phyloP scores from a whole-genome alignment of 1,140 invertebrate genomes.

The Lordiphosa mommai region DNA sequence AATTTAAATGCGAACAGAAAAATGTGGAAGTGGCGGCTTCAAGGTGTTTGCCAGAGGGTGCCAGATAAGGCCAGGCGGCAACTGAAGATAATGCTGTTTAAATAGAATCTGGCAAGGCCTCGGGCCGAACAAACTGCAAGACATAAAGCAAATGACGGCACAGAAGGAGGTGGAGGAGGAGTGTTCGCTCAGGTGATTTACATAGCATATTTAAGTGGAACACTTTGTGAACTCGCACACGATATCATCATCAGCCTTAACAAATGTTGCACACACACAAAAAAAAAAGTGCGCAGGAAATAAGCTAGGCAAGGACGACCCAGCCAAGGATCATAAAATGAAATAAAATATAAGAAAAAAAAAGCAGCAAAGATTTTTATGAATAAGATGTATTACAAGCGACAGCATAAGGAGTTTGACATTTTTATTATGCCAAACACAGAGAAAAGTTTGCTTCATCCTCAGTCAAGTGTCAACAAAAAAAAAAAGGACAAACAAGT shows the following conservation, averaged over 20 bases:
- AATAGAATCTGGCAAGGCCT: conserved; percentile 58
- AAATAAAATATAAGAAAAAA: conserved; percentile 8
- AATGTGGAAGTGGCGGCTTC: conserved; percentile 14
- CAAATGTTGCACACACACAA: conserved; percentile 47
- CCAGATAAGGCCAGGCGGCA: conserved; percentile 47
- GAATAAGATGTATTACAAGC: conserved; percentile 76
- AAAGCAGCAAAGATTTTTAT: conserved; percentile 58
- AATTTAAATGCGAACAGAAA: conserved; percentile 47
- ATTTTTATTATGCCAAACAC: conserved; percentile 66
- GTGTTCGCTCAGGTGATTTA: conserved; percentile 65
- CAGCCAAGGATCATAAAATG: conserved; percentile 3
- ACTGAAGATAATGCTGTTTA: conserved; percentile 70
- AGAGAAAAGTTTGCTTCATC: conserved; percentile 13
- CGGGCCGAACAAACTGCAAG: conserved; percentile 55
- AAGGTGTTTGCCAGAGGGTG: conserved; percentile 8
- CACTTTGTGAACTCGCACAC: conserved; percentile 59
- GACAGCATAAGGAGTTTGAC: conserved; percentile 72
- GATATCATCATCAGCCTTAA: conserved; percentile 60
- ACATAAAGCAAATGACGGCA: conserved; percentile 70
- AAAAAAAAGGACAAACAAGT: conserved; percentile 38
- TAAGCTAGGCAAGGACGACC: conserved; percentile 26
- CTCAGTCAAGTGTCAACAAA: not conserved
- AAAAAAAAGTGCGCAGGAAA: conserved; percentile 17
- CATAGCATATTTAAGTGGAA: conserved; percentile 77
- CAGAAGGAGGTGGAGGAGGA: not conserved